A percentile compares a stretch with the other conserved stretches of the same genome.
Conservation (phyloP, 2,888 invertebrate genomes). For the Balanococcus diminutus region DNA sequence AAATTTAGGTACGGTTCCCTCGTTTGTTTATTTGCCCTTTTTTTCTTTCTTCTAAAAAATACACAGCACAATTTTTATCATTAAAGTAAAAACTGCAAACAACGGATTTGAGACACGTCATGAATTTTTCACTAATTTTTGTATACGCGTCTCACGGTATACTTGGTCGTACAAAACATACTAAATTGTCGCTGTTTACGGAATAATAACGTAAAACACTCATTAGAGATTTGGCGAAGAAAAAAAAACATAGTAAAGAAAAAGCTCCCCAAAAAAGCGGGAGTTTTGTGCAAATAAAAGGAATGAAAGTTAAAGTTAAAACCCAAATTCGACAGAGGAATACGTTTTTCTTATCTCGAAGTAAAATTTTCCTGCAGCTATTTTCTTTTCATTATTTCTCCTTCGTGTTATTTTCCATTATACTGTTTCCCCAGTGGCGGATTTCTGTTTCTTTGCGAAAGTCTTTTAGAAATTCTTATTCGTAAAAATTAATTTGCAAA, state of each 20-base stretch:
- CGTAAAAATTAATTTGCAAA: slow-evolving; percentile 48
- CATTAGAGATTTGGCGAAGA: slow-evolving; percentile 16
- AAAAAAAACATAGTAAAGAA: not conserved
- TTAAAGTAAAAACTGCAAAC: not conserved
- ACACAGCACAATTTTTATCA: not conserved
- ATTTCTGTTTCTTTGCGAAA: slow-evolving; percentile 9
- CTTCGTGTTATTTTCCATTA: slow-evolving; percentile 50
- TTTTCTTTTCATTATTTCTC: slow-evolving; percentile 53
- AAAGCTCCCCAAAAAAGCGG: not conserved
- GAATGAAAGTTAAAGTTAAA: slow-evolving; percentile 33
- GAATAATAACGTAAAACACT: slow-evolving; percentile 33
- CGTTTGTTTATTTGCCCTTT: not conserved
- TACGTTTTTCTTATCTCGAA: slow-evolving; percentile 49
- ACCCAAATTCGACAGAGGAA: slow-evolving; percentile 47
- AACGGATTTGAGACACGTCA: not conserved
- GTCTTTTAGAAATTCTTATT: slow-evolving; percentile 25
- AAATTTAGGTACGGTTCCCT: no score
- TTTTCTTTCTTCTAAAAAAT: not conserved
- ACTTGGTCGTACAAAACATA: not conserved
- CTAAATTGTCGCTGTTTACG: slow-evolving; percentile 20
- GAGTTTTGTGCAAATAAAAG: slow-evolving; percentile 36
- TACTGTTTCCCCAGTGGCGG: slow-evolving; percentile 41
- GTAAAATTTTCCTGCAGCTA: slow-evolving; percentile 51
- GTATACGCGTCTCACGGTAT: not conserved
- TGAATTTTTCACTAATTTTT: slow-evolving; percentile 26